Percentiles rank a stretch among this genome's conserved stretches.
Evolutionary conservation across 2,888 invertebrate species (phyloP).

Genomic region (Craniophora ligustri): DNA sequence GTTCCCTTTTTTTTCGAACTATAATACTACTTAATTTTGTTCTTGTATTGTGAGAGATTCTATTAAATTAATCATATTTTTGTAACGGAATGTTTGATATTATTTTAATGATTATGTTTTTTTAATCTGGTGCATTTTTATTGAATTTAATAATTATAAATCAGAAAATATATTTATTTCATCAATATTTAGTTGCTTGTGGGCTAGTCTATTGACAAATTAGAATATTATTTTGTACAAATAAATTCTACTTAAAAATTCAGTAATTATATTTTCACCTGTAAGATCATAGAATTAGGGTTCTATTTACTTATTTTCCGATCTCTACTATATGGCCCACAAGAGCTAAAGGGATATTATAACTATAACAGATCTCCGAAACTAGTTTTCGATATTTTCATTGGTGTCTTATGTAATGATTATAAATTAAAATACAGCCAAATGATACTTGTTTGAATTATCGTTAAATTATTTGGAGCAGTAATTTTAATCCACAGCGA

Average conservation of each 20-base stretch:
- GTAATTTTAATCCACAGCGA: constrained; percentile 23
- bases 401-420: constrained; percentile 17
- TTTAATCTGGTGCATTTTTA: not conserved
- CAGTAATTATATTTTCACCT: constrained; percentile 8
- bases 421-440: constrained; percentile 9
- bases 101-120: constrained; percentile 3
- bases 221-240: not conserved
- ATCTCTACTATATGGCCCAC: constrained; percentile 1
- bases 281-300: constrained; percentile 1
- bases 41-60: constrained; percentile 4
- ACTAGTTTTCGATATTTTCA: constrained; percentile 14
- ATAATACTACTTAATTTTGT: no score
- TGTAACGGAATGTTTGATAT: constrained; percentile 2
- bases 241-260: not conserved
- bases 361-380: constrained; percentile 36
- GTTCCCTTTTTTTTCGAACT: not conserved
- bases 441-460: constrained; percentile 9
- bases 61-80: not conserved
- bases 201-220: not conserved
- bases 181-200: not conserved
- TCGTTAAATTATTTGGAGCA: constrained; percentile 2
- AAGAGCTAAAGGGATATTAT: constrained; percentile 13
- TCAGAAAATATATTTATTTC: not conserved
- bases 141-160: not conserved
- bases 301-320: constrained; percentile 17